phyloP scores from a whole-genome alignment of 2,113 vertebrate species.

The Crotalus viridis region DNA sequence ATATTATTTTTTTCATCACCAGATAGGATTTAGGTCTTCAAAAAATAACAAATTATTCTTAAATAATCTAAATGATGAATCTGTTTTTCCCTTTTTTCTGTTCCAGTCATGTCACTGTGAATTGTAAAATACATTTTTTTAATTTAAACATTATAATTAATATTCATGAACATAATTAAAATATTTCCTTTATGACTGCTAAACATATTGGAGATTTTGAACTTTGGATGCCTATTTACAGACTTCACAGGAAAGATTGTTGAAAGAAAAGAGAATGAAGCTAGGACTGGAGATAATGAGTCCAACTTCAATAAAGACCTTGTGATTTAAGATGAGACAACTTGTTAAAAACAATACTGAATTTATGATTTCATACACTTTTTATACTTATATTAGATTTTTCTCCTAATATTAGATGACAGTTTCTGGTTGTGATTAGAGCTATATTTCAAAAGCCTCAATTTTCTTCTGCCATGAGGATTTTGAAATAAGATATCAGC shows the following conservation, averaged over 20 bases:
- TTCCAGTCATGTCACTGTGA: not conserved
- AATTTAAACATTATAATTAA: not conserved
- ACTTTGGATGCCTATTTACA: not conserved
- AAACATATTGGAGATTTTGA: not conserved
- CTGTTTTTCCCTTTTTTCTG: not conserved
- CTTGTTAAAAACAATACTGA: not conserved
- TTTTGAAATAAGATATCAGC: not conserved
- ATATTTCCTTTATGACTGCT: not conserved
- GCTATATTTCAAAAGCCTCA: not conserved
- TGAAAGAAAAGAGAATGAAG: not conserved
- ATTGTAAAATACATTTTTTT: not conserved
- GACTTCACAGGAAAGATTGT: not conserved
- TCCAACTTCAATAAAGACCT: not conserved
- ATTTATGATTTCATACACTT: not conserved
- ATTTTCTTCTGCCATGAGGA: not conserved
- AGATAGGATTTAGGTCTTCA: not conserved
- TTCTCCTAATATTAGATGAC: not conserved
- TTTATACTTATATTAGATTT: not conserved
- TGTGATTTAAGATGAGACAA: not conserved
- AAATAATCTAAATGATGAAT: not conserved
- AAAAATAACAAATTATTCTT: not conserved
- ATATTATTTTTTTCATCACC: not conserved
- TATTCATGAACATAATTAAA: not conserved
- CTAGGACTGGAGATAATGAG: not conserved
- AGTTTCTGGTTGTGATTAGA: not conserved